These are phyloP conservation scores for Ophonus ardosiacus DNA, from an alignment of 2,888 invertebrate species.

Conservation along the genomic window DNA sequence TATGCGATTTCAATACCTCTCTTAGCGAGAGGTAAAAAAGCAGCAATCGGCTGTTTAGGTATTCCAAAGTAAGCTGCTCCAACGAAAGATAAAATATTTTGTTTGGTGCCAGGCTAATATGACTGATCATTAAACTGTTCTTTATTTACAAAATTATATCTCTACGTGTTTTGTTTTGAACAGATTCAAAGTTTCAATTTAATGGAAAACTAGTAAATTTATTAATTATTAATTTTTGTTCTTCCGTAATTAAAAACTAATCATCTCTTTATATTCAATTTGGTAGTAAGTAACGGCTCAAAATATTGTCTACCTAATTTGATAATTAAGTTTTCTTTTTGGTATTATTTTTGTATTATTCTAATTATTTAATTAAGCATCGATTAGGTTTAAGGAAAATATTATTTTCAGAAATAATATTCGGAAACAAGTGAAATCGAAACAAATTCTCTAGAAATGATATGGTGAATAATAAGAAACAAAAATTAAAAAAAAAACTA, in stretches of 20 bases:
- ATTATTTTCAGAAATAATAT: conserved; percentile 1
- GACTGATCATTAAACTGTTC: not conserved
- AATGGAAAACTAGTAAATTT: not conserved
- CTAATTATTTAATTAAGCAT: not conserved
- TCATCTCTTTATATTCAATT: not conserved
- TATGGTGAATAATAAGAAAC: too few relatives aligned
- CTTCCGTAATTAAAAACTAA: not conserved
- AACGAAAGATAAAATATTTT: not conserved
- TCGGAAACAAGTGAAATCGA: not conserved
- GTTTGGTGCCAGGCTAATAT: not conserved
- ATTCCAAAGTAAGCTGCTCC: too few relatives aligned
- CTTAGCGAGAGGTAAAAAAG: too few relatives aligned
- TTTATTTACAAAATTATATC: not conserved
- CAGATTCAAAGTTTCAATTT: not conserved
- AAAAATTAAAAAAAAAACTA: too few relatives aligned
- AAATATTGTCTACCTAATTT: not conserved
- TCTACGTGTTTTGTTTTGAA: not conserved
- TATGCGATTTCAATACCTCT: too few relatives aligned
- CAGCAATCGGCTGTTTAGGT: too few relatives aligned
- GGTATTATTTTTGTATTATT: not conserved
- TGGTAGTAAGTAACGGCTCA: not conserved
- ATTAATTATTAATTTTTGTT: not conserved
- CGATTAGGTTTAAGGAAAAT: not conserved
- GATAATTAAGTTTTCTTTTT: not conserved
- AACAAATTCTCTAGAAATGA: not conserved